phyloP scores from a whole-genome alignment of 53 echinoderm and acorn worm species.

The Astropecten irregularis region DNA sequence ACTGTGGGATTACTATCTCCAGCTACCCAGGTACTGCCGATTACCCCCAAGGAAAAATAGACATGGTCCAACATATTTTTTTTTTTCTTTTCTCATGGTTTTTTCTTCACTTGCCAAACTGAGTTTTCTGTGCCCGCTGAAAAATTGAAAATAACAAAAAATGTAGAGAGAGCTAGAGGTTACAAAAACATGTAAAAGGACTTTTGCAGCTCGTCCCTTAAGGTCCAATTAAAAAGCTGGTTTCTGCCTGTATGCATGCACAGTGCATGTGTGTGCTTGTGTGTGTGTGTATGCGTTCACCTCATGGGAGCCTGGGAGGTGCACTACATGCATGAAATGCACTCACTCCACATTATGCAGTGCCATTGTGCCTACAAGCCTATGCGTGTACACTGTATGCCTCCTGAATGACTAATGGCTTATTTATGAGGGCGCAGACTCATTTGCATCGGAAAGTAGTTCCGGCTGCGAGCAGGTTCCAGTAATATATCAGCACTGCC shows the following conservation, averaged over 20 bases:
- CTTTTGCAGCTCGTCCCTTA: slow-evolving; percentile 61
- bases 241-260: slow-evolving; percentile 57
- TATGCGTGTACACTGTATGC: slow-evolving; percentile 59
- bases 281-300: slow-evolving; percentile 19
- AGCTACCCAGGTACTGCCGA: slow-evolving; percentile 30
- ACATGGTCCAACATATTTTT: slow-evolving; percentile 22
- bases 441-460: slow-evolving; percentile 99
- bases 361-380: slow-evolving; percentile 67
- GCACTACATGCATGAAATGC: slow-evolving; percentile 64
- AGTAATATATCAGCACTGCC: slow-evolving; percentile 7
- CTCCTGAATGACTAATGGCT: slow-evolving; percentile 93
- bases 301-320: slow-evolving; percentile 56
- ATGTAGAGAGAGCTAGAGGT: slow-evolving; percentile 19
- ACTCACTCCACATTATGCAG: slow-evolving; percentile 68
- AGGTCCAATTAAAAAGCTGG: slow-evolving; percentile 71
- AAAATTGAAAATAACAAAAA: slow-evolving; percentile 11
- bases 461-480: slow-evolving; percentile 78
- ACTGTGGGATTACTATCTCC: slow-evolving; percentile 42
- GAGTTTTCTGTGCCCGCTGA: slow-evolving; percentile 23
- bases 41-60: slow-evolving; percentile 53
- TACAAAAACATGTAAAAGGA: slow-evolving; percentile 10
- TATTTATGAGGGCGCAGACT: slow-evolving; percentile 92
- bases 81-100: slow-evolving; percentile 24
- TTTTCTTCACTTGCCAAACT: slow-evolving; percentile 7
- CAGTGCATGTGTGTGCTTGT: slow-evolving; percentile 21